Evolutionary conservation across 2,888 invertebrate species (phyloP), one percentile per base, ranked within the genome.

Genomic region (Sinotaia quadrata): DNA sequence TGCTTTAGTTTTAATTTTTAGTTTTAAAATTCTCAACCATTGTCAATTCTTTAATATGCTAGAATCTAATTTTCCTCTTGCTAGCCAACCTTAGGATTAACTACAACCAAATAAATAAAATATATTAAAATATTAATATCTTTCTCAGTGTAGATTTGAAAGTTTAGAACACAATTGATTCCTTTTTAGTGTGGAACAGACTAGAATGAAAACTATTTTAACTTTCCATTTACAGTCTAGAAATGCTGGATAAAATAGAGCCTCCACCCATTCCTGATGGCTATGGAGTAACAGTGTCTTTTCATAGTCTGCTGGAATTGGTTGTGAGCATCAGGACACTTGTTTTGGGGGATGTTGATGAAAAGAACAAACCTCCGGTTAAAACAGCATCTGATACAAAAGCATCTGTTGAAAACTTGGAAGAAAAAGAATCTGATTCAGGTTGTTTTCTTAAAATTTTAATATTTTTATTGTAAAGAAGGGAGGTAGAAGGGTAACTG

Each of bases 251-350:
- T 85, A 96, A 97, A 87, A 92, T 94, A 24, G 98, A 99, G 82
- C 95, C 98, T 8, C 97, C 97, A 0, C 89, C 91, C 15, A 94
- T 98, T 77, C 95, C 95, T n/a, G 97, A 98, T 76, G 98, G 98
- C 0, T 99, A 98, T 89, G 97, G 97, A 4, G 94, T 99, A 71
- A 97, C 98, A 0, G 92, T 98, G 49, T 96, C 97, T 0, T 98
- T 97, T 89, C 94, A 95, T 4, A 95, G 96, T 86, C 91, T 98
- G 52, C 90, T 97, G 86, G 98, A 98, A 88, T 93, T 96, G 76
- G 95, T 97, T 62, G 91, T 95, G 8, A 96, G 87, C 66, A 85
- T 89, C 4, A 83, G 87, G 71, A 52, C 75, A n/a, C 75, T 88
- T 27, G 77, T 88, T 10, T 82, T 85, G 93, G 80, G 93, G 92